A percentile compares a stretch with the other conserved stretches of the same genome.
Evolutionary conservation across 2,797 vertebrate genomes (phyloP).

Genomic region (Nannoperca obscura): DNA sequence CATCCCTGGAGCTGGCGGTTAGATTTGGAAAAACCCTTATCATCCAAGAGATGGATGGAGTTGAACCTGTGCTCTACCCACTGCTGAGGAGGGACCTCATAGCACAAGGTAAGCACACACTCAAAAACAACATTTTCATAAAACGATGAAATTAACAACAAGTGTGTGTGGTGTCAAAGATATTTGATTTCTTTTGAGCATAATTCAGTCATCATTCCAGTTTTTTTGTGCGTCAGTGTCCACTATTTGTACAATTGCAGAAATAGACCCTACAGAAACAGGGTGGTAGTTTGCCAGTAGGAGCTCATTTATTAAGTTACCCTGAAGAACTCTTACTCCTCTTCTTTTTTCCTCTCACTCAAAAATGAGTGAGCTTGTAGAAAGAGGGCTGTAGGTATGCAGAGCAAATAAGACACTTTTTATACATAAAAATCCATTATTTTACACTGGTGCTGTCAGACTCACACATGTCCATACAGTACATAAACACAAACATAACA

Average conservation of each 20-base stretch:
- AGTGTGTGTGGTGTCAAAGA: neutral
- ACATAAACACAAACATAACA: neutral
- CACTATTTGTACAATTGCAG: slow-evolving; percentile 13
- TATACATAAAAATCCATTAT: slow-evolving; percentile 2
- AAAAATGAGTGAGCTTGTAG: neutral
- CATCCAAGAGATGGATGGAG: slow-evolving; percentile 96
- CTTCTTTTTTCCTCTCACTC: slow-evolving; percentile 11
- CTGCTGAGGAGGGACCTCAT: slow-evolving; percentile 93
- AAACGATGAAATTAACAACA: neutral
- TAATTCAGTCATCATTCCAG: neutral
- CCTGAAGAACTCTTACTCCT: neutral
- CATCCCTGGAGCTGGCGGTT: slow-evolving; percentile 93
- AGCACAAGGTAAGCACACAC: slow-evolving; percentile 89
- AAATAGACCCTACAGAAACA: neutral
- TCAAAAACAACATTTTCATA: slow-evolving; percentile 3
- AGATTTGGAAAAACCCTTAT: slow-evolving; percentile 98
- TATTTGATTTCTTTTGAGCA: neutral
- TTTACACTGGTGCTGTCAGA: neutral
- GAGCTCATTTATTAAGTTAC: slow-evolving; percentile 23
- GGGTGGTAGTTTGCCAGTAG: slow-evolving; percentile 1
- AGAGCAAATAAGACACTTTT: slow-evolving; percentile 8
- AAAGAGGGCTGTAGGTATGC: neutral
- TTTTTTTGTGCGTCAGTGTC: neutral
- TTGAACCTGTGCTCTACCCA: slow-evolving; percentile 96
- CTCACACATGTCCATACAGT: neutral